A percentile compares a stretch with the other conserved stretches of the same genome.
Conservation (phyloP, 2,113 vertebrate species). For the Meriones unguiculatus region DNA sequence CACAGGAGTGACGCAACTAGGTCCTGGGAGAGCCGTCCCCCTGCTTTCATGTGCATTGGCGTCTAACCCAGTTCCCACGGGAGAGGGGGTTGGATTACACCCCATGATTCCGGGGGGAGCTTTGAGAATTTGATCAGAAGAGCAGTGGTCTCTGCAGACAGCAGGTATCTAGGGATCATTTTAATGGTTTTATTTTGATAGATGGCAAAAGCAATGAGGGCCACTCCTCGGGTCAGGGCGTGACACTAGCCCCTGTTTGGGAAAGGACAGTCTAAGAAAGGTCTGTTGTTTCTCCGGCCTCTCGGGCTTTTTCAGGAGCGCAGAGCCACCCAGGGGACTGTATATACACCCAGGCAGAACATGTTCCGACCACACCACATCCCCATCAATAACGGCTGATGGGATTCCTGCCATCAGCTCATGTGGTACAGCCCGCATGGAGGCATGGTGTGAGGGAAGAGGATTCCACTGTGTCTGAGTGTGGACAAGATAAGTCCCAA, state of each 20-base stretch:
- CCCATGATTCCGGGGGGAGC: not conserved
- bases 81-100: conserved; percentile 66
- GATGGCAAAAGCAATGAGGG: conserved; percentile 29
- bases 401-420: not conserved
- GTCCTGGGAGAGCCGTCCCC: conserved; percentile 16
- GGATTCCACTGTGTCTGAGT: not conserved
- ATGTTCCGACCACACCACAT: not conserved
- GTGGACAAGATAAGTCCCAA: not conserved
- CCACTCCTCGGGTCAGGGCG: not conserved
- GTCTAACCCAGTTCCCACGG: conserved; percentile 66
- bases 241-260: not conserved
- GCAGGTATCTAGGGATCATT: not conserved
- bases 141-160: conserved; percentile 71
- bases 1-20: conserved; percentile 46
- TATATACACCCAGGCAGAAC: not conserved
- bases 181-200: not conserved
- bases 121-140: conserved; percentile 66
- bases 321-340: not conserved
- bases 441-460: not conserved
- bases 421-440: not conserved
- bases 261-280: not conserved
- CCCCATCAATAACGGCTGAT: not conserved
- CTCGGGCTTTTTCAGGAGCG: not conserved
- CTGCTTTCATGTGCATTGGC: conserved; percentile 70
- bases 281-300: not conserved